These are phyloP conservation scores for Nymphalis io DNA, from an alignment of 1,140 invertebrate species.

Conservation along the genomic window DNA sequence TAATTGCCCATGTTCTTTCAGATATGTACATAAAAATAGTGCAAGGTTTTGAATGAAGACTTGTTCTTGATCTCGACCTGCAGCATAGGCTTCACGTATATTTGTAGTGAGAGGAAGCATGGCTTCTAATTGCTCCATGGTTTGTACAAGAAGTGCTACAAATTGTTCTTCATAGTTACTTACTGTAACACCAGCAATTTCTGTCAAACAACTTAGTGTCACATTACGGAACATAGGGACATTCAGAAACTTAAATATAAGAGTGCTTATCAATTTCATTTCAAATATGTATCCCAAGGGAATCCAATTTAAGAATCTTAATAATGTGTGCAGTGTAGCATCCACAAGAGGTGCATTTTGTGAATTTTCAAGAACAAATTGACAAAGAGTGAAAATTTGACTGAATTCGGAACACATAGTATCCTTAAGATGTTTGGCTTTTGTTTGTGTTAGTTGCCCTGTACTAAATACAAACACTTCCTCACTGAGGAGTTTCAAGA, in stretches of 20 bases:
- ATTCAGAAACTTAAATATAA: constrained; percentile 98
- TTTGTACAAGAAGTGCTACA: constrained; percentile 92
- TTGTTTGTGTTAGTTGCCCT: constrained; percentile 98
- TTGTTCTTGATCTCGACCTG: constrained; percentile 97
- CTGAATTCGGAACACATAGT: constrained; percentile 99
- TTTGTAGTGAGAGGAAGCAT: constrained; percentile 96
- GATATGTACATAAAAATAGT: constrained; percentile 97
- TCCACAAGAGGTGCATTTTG: constrained; percentile 97
- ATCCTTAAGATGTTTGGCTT: constrained; percentile 99
- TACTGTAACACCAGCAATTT: constrained; percentile 95
- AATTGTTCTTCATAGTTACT: constrained; percentile 97
- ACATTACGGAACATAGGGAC: constrained; percentile 99
- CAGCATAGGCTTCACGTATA: constrained; percentile 95
- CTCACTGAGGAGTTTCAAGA: constrained; percentile 98
- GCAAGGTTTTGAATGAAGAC: constrained; percentile 99
- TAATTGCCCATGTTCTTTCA: constrained; percentile 96
- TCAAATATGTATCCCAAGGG: constrained; percentile 99
- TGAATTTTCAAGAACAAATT: constrained; percentile 98
- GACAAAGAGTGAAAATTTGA: constrained; percentile 98
- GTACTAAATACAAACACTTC: constrained; percentile 99
- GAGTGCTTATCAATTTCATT: constrained; percentile 96
- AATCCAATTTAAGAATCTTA: constrained; percentile 99
- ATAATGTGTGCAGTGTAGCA: constrained; percentile 96
- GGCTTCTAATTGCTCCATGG: constrained; percentile 94
- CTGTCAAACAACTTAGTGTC: constrained; percentile 98